These are phyloP conservation scores for Frieseomelitta varia DNA, from an alignment of 1,140 invertebrate species.

Conservation along the genomic window DNA sequence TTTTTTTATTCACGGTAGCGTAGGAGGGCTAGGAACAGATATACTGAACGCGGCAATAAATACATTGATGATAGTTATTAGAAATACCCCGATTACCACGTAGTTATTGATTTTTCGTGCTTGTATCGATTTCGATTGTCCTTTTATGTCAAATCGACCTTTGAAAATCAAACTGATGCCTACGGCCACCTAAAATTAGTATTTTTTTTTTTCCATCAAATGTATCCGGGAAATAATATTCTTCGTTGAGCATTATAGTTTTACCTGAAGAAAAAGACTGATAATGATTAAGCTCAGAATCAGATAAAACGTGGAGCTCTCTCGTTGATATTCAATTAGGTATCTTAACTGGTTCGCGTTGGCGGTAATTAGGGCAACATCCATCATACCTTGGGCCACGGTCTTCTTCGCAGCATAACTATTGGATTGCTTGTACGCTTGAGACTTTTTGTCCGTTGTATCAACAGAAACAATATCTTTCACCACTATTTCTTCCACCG, in stretches of 20 bases:
- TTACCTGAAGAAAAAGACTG: conserved; percentile 84
- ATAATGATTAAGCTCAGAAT: conserved; percentile 83
- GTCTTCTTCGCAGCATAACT: conserved; percentile 83
- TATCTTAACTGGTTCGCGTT: conserved; percentile 94
- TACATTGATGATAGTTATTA: conserved; percentile 87
- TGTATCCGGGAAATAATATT: neutral
- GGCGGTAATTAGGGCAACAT: conserved; percentile 89
- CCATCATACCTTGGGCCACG: conserved; percentile 87
- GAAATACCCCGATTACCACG: conserved; percentile 85
- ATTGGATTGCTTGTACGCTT: conserved; percentile 63
- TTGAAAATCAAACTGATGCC: conserved; percentile 86
- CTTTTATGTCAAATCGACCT: conserved; percentile 83
- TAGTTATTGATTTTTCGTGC: conserved; percentile 84
- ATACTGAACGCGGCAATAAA: conserved; percentile 86
- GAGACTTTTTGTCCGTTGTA: conserved; percentile 68
- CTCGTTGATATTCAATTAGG: conserved; percentile 85
- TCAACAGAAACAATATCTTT: conserved; percentile 58
- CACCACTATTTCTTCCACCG: conserved; percentile 21
- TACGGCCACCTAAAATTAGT: conserved; percentile 81
- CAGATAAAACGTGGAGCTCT: conserved; percentile 82
- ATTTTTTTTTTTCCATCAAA: neutral
- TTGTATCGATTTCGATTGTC: conserved; percentile 78
- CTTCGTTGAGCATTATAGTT: neutral
- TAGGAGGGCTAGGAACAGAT: conserved; percentile 50
- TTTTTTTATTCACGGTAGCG: neutral